phyloP scores from a whole-genome alignment of 2,113 vertebrate genomes.

The Aptenodytes forsteri region DNA sequence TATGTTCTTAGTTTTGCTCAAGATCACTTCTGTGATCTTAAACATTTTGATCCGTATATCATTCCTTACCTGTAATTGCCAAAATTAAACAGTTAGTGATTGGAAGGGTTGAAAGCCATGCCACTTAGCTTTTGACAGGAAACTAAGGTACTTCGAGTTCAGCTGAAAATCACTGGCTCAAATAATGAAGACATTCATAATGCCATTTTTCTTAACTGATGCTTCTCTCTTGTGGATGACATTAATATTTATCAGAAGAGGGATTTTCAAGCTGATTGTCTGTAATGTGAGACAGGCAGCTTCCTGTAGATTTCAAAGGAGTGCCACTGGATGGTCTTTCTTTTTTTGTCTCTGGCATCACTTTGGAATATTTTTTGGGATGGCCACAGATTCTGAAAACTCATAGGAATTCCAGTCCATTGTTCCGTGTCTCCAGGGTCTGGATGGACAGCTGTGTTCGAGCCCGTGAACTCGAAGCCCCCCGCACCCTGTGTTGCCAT shows the following conservation, averaged over 20 bases:
- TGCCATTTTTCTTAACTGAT: no score
- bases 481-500: conserved; percentile 60
- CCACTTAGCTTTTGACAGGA: neutral
- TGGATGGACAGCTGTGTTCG: conserved; percentile 83
- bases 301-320: accelerated
- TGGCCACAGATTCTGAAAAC: no score
- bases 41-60: accelerated
- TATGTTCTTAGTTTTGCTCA: neutral
- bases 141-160: neutral
- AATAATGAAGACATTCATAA: accelerated
- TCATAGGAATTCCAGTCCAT: accelerated
- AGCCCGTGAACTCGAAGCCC: conserved; percentile 65
- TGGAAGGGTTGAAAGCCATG: neutral
- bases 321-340: no score
- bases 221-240: neutral
- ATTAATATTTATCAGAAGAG: accelerated
- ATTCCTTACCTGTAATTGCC: neutral
- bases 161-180: neutral
- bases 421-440: conserved; percentile 60
- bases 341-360: neutral
- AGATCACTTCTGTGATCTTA: neutral
- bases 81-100: accelerated
- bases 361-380: neutral
- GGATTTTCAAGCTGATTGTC: neutral
- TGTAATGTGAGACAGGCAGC: neutral